Percentiles rank a stretch among this genome's conserved stretches.
Conservation (phyloP, 37 sponge, comb jelly and placozoan genomes). For the Spongilla lacustris region DNA sequence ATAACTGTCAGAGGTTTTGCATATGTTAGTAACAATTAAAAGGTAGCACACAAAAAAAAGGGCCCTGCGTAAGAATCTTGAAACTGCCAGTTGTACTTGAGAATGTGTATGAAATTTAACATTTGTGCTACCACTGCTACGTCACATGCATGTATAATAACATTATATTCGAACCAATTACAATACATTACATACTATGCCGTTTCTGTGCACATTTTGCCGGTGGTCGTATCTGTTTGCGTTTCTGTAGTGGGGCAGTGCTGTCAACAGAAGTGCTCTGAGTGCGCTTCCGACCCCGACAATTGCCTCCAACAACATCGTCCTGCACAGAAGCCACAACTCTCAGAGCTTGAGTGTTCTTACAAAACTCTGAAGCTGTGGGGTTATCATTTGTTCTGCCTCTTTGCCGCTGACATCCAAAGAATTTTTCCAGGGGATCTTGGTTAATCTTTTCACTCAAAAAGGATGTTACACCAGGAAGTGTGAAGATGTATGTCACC, state of each 20-base stretch:
- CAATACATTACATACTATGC: background rate
- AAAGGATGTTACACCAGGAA: conserved; percentile 31
- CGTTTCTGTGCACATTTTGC: background rate
- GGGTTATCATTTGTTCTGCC: conserved; percentile 53
- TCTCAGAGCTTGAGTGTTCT: conserved; percentile 56
- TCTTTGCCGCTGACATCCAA: conserved; percentile 42
- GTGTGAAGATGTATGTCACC: conserved; percentile 13
- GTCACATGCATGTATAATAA: too few relatives aligned
- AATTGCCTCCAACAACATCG: conserved; percentile 14
- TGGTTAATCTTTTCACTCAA: conserved; percentile 37
- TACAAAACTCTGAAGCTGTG: conserved; percentile 41
- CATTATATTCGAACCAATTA: too few relatives aligned
- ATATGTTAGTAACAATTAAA: conserved; percentile 25
- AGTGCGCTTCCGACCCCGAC: conserved; percentile 31
- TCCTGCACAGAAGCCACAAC: conserved; percentile 27
- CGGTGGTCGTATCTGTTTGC: background rate
- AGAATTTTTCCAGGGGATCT: conserved; percentile 55
- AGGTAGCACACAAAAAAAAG: conserved; percentile 30
- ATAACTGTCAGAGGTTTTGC: conserved; percentile 51
- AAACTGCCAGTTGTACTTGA: background rate
- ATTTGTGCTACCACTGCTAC: background rate
- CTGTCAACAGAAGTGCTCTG: background rate
- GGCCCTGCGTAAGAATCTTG: conserved; percentile 19
- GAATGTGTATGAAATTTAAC: background rate
- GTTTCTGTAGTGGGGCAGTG: background rate